Evolutionary conservation across 2,888 invertebrate species (phyloP).

Genomic region (Tridacna gigas): DNA sequence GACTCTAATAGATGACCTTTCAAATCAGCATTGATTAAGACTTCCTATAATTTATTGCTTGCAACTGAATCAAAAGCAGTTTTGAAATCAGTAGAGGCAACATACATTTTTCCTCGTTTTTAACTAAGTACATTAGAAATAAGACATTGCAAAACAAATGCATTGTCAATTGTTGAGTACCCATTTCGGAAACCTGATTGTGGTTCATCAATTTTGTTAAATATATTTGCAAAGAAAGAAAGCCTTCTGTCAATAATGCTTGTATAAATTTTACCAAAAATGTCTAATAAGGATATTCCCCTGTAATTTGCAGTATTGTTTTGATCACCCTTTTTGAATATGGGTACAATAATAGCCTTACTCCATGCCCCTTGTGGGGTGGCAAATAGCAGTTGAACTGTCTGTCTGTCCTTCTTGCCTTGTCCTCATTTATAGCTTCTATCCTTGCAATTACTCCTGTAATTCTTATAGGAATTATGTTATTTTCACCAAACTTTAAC

Average conservation of each 20-base stretch:
- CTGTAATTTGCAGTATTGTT: neutral
- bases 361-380: no score
- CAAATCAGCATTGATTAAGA: no score
- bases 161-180: conserved; percentile 21
- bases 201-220: neutral
- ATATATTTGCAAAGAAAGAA: neutral
- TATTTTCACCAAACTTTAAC: no score
- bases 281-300: neutral
- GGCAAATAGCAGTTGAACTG: no score
- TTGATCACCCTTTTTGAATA: neutral
- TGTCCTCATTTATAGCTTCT: no score
- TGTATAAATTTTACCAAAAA: neutral
- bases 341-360: neutral
- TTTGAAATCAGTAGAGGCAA: conserved; percentile 6
- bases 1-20: no score
- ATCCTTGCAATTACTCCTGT: no score
- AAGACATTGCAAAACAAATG: conserved; percentile 9
- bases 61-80: neutral
- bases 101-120: neutral
- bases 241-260: neutral
- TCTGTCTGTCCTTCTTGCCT: no score
- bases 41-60: no score
- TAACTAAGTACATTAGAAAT: neutral
- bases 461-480: no score
- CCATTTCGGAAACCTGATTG: conserved; percentile 20